A percentile compares a stretch with the other conserved stretches of the same genome.
Evolutionary conservation across 92 coral and sea anemone genomes (phyloP).

Genomic region (Micromussa lordhowensis): DNA sequence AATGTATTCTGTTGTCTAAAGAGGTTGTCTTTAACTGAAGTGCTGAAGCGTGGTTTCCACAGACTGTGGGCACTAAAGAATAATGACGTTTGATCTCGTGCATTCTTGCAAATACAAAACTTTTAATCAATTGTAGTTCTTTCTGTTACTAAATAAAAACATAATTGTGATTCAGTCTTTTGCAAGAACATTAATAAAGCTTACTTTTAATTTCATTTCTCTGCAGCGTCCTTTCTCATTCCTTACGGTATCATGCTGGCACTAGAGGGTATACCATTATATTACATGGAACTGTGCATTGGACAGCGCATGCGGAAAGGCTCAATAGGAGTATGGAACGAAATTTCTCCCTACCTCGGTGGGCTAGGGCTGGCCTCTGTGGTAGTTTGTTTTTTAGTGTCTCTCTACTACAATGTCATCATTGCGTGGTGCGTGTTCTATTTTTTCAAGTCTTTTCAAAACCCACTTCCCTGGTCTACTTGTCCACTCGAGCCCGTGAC

Average conservation of each 20-base stretch:
- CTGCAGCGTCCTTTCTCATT: constrained; percentile 91
- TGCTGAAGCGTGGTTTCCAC: too few relatives aligned
- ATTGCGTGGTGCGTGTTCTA: constrained; percentile 98
- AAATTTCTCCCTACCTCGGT: constrained; percentile 97
- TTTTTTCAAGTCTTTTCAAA: constrained; percentile 93
- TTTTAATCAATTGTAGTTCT: too few relatives aligned
- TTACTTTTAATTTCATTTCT: background rate
- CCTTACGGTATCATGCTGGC: constrained; percentile 99
- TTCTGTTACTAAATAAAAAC: too few relatives aligned
- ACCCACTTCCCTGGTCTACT: constrained; percentile 91
- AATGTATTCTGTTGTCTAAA: too few relatives aligned
- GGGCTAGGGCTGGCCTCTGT: constrained; percentile 95
- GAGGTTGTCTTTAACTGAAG: too few relatives aligned
- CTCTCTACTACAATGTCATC: constrained; percentile 93
- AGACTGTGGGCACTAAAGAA: too few relatives aligned
- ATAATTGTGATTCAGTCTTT: too few relatives aligned
- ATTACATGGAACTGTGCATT: constrained; percentile 98
- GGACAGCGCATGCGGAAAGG: constrained; percentile 99
- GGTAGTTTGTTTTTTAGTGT: constrained; percentile 94
- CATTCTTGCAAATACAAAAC: too few relatives aligned
- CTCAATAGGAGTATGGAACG: constrained; percentile 99
- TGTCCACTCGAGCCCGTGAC: constrained; percentile 81
- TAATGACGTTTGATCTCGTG: too few relatives aligned
- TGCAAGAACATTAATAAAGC: background rate
- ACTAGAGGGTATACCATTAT: constrained; percentile 94